Percentiles rank a stretch among this genome's conserved stretches.
Conservation (phyloP, 2,797 vertebrate species). For the Vireo griseus region DNA sequence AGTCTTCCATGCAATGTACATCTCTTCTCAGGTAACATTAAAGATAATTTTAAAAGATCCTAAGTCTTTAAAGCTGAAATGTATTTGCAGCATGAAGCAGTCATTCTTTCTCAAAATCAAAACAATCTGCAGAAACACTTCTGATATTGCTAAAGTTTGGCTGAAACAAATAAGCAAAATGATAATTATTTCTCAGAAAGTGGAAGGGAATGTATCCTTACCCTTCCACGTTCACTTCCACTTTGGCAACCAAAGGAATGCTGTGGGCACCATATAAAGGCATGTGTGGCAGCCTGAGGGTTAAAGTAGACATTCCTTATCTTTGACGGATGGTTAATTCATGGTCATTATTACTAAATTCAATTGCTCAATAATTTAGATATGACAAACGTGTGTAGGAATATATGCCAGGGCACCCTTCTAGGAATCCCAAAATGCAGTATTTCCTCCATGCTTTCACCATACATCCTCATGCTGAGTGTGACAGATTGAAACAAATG, state of each 20-base stretch:
- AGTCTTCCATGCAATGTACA: neutral
- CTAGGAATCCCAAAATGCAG: slow-evolving; percentile 11
- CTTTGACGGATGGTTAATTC: slow-evolving; percentile 59
- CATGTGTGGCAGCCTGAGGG: slow-evolving; percentile 2
- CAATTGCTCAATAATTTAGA: slow-evolving; percentile 48
- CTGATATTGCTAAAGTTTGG: neutral
- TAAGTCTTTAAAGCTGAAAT: slow-evolving; percentile 47
- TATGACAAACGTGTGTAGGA: slow-evolving; percentile 39
- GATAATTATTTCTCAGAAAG: slow-evolving; percentile 10
- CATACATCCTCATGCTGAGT: neutral
- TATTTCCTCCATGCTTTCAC: neutral
- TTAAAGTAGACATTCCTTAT: slow-evolving; percentile 46
- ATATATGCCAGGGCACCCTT: slow-evolving; percentile 45
- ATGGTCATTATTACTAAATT: slow-evolving; percentile 58
- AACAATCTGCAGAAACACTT: slow-evolving; percentile 15
- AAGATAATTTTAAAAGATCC: slow-evolving; percentile 15
- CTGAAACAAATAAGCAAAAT: neutral
- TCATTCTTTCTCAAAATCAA: slow-evolving; percentile 17
- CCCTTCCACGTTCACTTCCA: neutral
- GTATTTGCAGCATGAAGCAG: slow-evolving; percentile 28
- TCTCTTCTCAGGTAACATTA: neutral
- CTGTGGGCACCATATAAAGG: slow-evolving; percentile 3
- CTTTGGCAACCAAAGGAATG: slow-evolving; percentile 31
- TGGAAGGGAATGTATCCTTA: neutral
- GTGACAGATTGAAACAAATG: slow-evolving; percentile 21